Conservation (phyloP, 2,797 vertebrate species). For the Lerista edwardsae region DNA sequence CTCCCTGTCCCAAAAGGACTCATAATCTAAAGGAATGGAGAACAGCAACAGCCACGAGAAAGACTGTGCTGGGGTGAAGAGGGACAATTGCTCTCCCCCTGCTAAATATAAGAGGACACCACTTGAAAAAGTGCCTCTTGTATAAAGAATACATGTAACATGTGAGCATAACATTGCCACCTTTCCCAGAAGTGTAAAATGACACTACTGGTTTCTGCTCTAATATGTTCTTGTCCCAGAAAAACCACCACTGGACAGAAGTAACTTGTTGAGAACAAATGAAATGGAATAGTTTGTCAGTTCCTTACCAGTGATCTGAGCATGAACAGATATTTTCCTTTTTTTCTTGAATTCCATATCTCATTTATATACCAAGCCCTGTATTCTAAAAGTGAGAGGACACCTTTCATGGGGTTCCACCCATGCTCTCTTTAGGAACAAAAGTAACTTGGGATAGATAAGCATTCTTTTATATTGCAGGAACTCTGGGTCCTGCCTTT, state of each 20-base stretch:
- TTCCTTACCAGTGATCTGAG: not conserved
- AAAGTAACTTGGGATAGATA: not conserved
- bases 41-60: too few relatives aligned
- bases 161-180: not conserved
- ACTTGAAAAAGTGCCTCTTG: too few relatives aligned
- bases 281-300: not conserved
- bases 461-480: not conserved
- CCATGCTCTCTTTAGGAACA: not conserved
- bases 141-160: not conserved
- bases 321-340: not conserved
- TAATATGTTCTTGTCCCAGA: not conserved
- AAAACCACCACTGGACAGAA: not conserved
- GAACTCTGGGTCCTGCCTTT: not conserved
- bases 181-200: not conserved
- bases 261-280: not conserved
- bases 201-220: not conserved
- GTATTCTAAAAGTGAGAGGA: not conserved
- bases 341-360: not conserved
- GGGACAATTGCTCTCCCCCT: too few relatives aligned
- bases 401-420: not conserved
- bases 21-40: too few relatives aligned
- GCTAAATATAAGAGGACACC: too few relatives aligned
- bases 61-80: too few relatives aligned
- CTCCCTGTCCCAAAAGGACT: too few relatives aligned
- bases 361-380: not conserved